Conservation (phyloP, 2,113 vertebrate species). For the Psittacara wagleri region DNA sequence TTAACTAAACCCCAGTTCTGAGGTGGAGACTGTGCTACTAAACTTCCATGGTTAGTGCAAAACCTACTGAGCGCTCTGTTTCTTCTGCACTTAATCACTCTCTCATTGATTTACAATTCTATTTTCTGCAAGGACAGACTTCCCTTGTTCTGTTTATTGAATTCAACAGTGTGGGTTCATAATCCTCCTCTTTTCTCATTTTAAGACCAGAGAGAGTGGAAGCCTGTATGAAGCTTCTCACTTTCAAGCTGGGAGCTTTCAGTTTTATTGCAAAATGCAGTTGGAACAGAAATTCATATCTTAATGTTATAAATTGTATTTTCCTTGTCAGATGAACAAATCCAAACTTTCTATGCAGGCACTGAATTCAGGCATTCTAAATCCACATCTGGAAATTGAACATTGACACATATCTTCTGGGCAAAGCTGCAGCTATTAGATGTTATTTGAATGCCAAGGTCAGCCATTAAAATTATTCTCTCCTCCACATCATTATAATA, state of each 20-base stretch:
- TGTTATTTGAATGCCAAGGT: conserved; percentile 58
- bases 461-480: conserved; percentile 57
- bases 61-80: background rate
- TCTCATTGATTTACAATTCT: conserved; percentile 55
- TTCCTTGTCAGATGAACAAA: background rate
- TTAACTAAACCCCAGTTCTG: conserved; percentile 16
- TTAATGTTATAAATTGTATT: background rate
- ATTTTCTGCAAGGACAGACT: conserved; percentile 57
- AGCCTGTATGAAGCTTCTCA: background rate
- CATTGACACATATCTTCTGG: conserved; percentile 6
- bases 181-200: conserved; percentile 38
- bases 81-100: conserved; percentile 41
- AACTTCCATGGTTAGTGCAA: conserved; percentile 31
- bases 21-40: background rate
- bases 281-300: background rate
- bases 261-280: background rate
- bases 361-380: background rate
- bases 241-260: conserved; percentile 10
- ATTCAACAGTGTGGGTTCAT: conserved; percentile 42
- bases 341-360: background rate
- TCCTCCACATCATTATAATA: conserved; percentile 52
- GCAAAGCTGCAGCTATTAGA: conserved; percentile 32
- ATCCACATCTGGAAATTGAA: conserved; percentile 4
- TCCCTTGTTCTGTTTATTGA: conserved; percentile 51
- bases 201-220: background rate